Conservation (phyloP, 92 coral and sea anemone species). For the Isaurus tuberculatus region DNA sequence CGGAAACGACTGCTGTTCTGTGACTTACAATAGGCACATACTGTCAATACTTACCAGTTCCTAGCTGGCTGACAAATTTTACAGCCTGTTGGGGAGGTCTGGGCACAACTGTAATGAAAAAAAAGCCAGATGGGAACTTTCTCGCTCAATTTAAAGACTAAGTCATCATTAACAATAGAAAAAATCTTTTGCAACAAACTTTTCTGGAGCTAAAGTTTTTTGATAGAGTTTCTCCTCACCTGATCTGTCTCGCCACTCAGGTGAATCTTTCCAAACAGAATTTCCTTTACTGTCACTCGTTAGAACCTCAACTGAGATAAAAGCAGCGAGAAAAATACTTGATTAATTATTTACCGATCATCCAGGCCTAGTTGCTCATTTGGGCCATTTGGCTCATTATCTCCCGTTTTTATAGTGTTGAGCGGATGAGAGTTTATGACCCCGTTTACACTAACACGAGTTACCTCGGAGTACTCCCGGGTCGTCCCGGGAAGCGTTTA, state of each 20-base stretch:
- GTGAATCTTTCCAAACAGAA: slow-evolving; percentile 69
- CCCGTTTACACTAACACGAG: too few relatives aligned
- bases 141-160: background rate
- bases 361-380: too few relatives aligned
- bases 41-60: slow-evolving; percentile 48
- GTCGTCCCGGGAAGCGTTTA: too few relatives aligned
- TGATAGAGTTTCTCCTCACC: slow-evolving; percentile 23
- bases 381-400: too few relatives aligned
- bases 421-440: too few relatives aligned
- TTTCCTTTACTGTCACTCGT: slow-evolving; percentile 64
- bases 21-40: too few relatives aligned
- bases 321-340: background rate
- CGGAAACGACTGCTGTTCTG: too few relatives aligned
- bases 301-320: slow-evolving; percentile 70
- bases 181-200: too few relatives aligned
- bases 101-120: slow-evolving; percentile 68
- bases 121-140: background rate
- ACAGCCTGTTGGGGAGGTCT: slow-evolving; percentile 67
- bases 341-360: too few relatives aligned
- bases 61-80: slow-evolving; percentile 49
- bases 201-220: background rate
- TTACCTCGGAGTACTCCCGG: too few relatives aligned
- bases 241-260: slow-evolving; percentile 85
- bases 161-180: background rate
- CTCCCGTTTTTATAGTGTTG: too few relatives aligned